phyloP scores from a whole-genome alignment of 92 coral and sea anemone species.

The Siderastrea siderea region DNA sequence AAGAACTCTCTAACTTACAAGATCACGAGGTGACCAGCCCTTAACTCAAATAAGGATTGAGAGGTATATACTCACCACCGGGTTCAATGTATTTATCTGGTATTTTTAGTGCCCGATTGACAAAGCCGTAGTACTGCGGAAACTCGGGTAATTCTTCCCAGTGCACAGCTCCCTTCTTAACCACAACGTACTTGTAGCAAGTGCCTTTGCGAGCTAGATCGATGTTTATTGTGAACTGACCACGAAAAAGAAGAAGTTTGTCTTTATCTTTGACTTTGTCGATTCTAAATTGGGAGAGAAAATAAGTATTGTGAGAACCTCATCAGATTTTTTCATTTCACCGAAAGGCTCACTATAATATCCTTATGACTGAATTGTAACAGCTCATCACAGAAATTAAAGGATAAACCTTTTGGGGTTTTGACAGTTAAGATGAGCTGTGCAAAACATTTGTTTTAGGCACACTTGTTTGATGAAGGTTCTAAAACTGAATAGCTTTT shows the following conservation, averaged over 20 bases:
- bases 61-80: constrained; percentile 33
- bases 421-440: no score
- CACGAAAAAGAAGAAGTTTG: constrained; percentile 26
- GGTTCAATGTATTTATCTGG: background rate
- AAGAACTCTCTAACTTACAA: no score
- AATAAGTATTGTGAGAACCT: background rate
- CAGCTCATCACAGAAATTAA: no score
- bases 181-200: constrained; percentile 66
- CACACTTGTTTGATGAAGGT: no score
- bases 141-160: constrained; percentile 69
- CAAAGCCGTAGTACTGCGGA: background rate
- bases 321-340: no score
- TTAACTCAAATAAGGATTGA: background rate
- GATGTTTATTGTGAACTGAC: constrained; percentile 54
- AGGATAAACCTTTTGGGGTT: no score
- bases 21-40: no score
- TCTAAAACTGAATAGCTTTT: no score
- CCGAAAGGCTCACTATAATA: no score
- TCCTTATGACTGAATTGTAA: no score
- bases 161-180: constrained; percentile 15
- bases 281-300: constrained; percentile 2
- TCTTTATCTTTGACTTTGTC: background rate
- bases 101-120: constrained; percentile 48
- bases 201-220: constrained; percentile 3
- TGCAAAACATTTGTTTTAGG: no score